phyloP scores from a whole-genome alignment of 2,797 vertebrate species.

The Acanthurus tractus region DNA sequence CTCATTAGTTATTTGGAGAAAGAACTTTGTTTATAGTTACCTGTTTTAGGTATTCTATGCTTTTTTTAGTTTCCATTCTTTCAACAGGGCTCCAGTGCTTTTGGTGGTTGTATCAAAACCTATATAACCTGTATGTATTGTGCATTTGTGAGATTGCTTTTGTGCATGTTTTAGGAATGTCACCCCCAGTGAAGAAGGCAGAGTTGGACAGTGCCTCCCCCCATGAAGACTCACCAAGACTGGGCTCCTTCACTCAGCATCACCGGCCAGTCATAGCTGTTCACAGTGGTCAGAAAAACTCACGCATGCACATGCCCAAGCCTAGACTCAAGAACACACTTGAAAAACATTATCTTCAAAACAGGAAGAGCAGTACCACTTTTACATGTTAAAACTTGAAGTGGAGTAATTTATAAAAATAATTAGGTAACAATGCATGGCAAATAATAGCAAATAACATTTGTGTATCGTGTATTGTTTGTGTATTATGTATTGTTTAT shows the following conservation, averaged over 20 bases:
- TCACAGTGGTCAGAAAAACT: constrained; percentile 91
- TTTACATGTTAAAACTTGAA: no score
- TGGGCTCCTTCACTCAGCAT: constrained; percentile 96
- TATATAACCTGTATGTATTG: background rate
- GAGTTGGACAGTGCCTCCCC: constrained; percentile 97
- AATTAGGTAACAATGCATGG: no score
- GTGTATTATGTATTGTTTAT: background rate
- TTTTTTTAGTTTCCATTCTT: no score
- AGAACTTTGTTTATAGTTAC: no score
- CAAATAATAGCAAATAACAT: no score
- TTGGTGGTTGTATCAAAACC: background rate
- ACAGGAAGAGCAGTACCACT: no score
- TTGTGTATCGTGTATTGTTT: no score
- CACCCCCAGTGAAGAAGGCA: constrained; percentile 96
- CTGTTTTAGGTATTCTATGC: no score
- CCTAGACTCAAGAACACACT: background rate
- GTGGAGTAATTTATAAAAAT: no score
- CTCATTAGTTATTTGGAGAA: no score
- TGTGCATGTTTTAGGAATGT: constrained; percentile 86
- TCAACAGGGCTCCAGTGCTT: no score
- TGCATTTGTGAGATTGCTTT: background rate
- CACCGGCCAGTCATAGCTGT: constrained; percentile 98
- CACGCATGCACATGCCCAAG: constrained; percentile 12
- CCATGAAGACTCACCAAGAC: constrained; percentile 94
- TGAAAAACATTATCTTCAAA: no score